Percentiles rank a stretch among this genome's conserved stretches.
Evolutionary conservation across 2,888 invertebrate genomes (phyloP).

Genomic region (Anodontia alba): DNA sequence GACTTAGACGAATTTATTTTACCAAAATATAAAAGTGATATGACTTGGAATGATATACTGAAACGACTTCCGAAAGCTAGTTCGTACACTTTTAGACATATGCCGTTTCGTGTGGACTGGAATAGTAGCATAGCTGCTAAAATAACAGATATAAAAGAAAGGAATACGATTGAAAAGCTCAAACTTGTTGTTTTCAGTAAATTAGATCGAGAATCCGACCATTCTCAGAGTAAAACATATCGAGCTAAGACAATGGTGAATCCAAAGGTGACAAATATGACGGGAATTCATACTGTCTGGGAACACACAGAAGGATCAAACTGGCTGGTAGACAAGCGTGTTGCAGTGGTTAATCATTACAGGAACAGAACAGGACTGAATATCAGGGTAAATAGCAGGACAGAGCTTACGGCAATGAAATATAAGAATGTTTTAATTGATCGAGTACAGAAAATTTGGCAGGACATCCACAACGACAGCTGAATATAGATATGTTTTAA

Average conservation of each 20-base stretch:
- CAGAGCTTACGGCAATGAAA: neutral
- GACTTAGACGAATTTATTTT: conserved; percentile 24
- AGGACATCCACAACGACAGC: too few species aligned
- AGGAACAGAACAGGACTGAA: neutral
- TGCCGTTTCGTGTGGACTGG: neutral
- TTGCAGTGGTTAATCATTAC: conserved; percentile 1
- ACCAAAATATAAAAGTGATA: neutral
- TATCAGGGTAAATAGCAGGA: neutral
- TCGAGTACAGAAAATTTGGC: neutral
- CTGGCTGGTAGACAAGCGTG: neutral
- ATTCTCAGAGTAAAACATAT: neutral
- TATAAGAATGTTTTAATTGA: neutral
- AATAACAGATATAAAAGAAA: neutral
- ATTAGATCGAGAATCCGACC: neutral
- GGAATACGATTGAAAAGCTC: neutral
- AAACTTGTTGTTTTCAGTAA: neutral
- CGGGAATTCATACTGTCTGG: neutral
- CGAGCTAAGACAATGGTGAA: neutral
- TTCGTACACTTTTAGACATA: neutral
- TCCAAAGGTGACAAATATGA: neutral
- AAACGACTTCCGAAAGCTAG: neutral
- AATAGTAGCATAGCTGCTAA: neutral
- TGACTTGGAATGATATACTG: conserved; percentile 12
- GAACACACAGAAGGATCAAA: neutral
- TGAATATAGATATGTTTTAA: too few species aligned